Evolutionary conservation across 2,888 invertebrate species (phyloP), one percentile per base, ranked within the genome.

Genomic region (Thecocarcelia acutangulata): DNA sequence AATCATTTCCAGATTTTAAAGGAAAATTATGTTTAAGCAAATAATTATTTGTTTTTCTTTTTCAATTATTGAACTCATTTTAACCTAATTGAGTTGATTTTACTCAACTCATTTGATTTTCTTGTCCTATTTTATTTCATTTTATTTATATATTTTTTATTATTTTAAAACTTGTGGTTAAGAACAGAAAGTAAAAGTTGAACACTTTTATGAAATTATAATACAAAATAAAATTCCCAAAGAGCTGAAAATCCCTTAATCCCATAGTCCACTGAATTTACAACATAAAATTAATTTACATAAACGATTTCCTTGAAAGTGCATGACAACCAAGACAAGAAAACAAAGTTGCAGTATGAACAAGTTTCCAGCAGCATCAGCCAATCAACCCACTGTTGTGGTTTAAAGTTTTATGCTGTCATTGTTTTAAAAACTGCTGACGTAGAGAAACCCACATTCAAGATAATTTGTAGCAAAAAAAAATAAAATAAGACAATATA

Each of bases 371-470:
- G 3, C 33, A 12, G 19, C 6, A 19, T 11, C 33, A 37, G 19
- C 37, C 24, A 11, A 33, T 0, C 42, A 46, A 12, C 15, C 15
- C 17, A 15, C 17, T 17, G 15, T 42, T 33, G 44, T 42, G 17
- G 1, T n/a, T 69, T 42, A 0, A 11, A n/a, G 8, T 28, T 44
- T n/a, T 33, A 24, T 44, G 54, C 54, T 46, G 69, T 33, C 56
- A 56, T n/a, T 46, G 46, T 19, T 8, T 37, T 50, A 21, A 64
- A 48, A 64, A 17, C 17, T 33, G 44, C 19, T 68, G 59, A 59
- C 61, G 61, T 40, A 24, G 19, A 48, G 12, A 61, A 72, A 56
- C 61, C 68, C 68, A 73, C 73, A 77, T 59, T 44, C 54, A 58
- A 37, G 24, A 50, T 2, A 48, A 19, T 0, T 37, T 37, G 33